Base-by-base conservation (phyloP, 2,797 vertebrate species). In the Chrosomus eos region DNA sequence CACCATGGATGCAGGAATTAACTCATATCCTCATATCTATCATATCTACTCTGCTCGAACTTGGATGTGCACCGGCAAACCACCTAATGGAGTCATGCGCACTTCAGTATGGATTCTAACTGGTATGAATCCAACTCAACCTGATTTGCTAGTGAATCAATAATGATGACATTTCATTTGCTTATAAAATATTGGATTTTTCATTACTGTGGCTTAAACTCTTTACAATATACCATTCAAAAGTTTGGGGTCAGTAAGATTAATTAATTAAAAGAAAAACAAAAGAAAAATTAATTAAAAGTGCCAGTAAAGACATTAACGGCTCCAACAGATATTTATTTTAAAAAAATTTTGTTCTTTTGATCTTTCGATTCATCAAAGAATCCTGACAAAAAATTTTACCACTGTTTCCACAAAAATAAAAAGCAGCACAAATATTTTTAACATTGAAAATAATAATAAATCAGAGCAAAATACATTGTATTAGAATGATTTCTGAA, bases 41-140 rank as follows among this genome's bases (percentile, higher is more conserved):
- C 88, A 82, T 74, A 84, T 89, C 71, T 60, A 77, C 77, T 86
- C 80, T 85, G 83, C 13, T 36, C 21, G 74, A 87, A 81, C 72
- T 72, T 45, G n/a, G 62, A 33, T 66, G 16, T 31, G 16, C 13
- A 64, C 55, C 55, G 11, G n/a, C 4, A 60, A 26, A 26, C 58
- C 58, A 60, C n/a, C 58, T 60, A 60, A 60, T 60, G 58, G n/a
- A 60, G n/a, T 60, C 58, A n/a, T 58, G 9, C n/a, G 55, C 55
- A 58, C 23, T 38, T 21, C 33, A 38, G 10, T 38, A 38, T 6
- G 66, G 33, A 68, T 13, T 68, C 19, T 19, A 67, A 11, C 1
- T 11, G 10, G 19, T 68, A 23, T 68, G 36, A 68, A 38, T 40
- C 66, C 36, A 26, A 13, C 1, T 66, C 5, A 45, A 45, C n/a